These are phyloP conservation scores for Dinoponera quadriceps DNA, from an alignment of 1,140 invertebrate genomes.

Conservation along the genomic window DNA sequence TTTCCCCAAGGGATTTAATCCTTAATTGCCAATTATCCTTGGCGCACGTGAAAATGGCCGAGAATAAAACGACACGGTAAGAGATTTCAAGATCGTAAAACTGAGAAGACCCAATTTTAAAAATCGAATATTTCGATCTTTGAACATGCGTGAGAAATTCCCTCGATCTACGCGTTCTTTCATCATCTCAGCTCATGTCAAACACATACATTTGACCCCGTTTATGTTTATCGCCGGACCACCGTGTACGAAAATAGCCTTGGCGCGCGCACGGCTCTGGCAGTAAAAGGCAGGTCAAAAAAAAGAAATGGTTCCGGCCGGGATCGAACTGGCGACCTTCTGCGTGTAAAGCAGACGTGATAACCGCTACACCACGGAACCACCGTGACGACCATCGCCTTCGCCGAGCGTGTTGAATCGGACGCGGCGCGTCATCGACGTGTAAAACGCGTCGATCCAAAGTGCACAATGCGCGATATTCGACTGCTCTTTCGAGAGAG, in stretches of 20 bases:
- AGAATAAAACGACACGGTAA: no score
- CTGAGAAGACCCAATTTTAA: no score
- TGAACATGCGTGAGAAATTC: no score
- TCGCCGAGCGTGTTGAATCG: background rate
- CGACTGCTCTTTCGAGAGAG: background rate
- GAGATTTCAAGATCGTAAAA: no score
- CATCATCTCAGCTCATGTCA: no score
- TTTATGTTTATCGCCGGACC: background rate
- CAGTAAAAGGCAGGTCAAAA: slow-evolving; percentile 53
- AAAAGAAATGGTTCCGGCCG: slow-evolving; percentile 89
- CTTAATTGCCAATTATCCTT: no score
- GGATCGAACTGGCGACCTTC: slow-evolving; percentile 93
- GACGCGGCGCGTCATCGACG: background rate
- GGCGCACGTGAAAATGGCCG: no score
- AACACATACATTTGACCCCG: no score
- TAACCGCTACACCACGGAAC: slow-evolving; percentile 78
- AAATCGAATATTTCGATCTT: no score
- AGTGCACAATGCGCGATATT: background rate
- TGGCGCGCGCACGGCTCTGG: no score
- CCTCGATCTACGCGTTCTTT: no score
- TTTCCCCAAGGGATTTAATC: no score
- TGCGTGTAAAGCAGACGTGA: slow-evolving; percentile 89
- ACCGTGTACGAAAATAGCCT: background rate
- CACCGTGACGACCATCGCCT: background rate
- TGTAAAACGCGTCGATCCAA: background rate